Conservation (phyloP, 1,140 invertebrate genomes). For the Papilio glaucus region DNA sequence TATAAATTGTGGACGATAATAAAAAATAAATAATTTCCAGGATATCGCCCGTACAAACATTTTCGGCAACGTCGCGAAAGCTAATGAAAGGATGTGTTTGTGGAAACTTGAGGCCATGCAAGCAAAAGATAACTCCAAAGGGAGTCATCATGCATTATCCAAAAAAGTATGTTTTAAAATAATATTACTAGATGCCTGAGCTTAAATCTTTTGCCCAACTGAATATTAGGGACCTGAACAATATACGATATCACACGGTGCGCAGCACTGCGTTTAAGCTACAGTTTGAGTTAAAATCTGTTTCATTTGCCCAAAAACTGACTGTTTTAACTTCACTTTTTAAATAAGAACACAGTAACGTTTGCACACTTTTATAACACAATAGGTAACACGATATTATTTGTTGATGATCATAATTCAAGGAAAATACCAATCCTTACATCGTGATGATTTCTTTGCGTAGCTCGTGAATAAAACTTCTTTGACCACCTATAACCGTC, state of each 20-base stretch:
- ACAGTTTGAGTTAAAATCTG: background rate
- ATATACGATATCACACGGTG: background rate
- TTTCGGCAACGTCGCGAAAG: constrained; percentile 46
- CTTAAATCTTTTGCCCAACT: background rate
- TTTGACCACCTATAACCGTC: too few species aligned
- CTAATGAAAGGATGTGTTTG: constrained; percentile 63
- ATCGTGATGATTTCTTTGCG: too few species aligned
- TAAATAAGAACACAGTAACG: too few species aligned
- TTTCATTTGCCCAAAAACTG: too few species aligned
- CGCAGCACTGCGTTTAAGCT: background rate
- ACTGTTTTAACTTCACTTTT: too few species aligned
- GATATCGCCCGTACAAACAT: constrained; percentile 51
- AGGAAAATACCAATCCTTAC: too few species aligned
- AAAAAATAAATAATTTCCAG: constrained; percentile 49
- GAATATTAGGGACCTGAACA: background rate
- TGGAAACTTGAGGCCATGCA: constrained; percentile 63
- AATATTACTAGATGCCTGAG: background rate
- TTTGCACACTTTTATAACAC: too few species aligned
- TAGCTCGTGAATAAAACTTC: too few species aligned
- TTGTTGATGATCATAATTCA: too few species aligned
- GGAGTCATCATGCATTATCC: constrained; percentile 75
- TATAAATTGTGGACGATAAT: background rate
- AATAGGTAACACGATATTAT: too few species aligned
- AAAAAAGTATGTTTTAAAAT: constrained; percentile 59
- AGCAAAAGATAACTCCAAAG: constrained; percentile 64